phyloP scores from a whole-genome alignment of 1,140 invertebrate genomes.

The Pseudomyrmex concolor region DNA sequence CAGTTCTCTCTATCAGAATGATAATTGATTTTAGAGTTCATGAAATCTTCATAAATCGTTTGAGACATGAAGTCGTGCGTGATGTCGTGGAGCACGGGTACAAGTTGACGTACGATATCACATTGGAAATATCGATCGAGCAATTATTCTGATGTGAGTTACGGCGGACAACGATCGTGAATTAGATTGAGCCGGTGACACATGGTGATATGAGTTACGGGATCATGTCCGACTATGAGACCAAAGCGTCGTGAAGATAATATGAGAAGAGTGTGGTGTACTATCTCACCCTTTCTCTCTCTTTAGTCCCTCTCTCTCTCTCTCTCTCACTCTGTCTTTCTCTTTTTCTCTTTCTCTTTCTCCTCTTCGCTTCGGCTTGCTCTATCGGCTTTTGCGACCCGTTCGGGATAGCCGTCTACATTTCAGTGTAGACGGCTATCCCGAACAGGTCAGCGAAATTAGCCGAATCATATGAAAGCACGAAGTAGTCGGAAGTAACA shows the following conservation, averaged over 20 bases:
- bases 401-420: no score
- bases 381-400: neutral
- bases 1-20: neutral
- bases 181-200: constrained; percentile 82
- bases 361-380: constrained; percentile 11
- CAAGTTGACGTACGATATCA: constrained; percentile 56
- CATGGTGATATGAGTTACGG: constrained; percentile 82
- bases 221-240: constrained; percentile 65
- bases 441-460: constrained; percentile 63
- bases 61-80: constrained; percentile 30
- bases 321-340: constrained; percentile 38
- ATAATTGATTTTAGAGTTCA: neutral
- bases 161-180: constrained; percentile 80
- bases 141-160: constrained; percentile 82
- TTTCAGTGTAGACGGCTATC: constrained; percentile 51
- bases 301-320: constrained; percentile 15
- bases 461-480: constrained; percentile 65
- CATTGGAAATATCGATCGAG: constrained; percentile 78
- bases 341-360: constrained; percentile 23
- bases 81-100: constrained; percentile 16
- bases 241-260: constrained; percentile 65
- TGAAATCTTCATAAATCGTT: constrained; percentile 15
- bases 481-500: constrained; percentile 50
- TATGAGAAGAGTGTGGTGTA: constrained; percentile 64
- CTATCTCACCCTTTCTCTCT: constrained; percentile 54